Evolutionary conservation across 2,888 invertebrate species (phyloP).

Genomic region (Caenorhabditis parvicauda): DNA sequence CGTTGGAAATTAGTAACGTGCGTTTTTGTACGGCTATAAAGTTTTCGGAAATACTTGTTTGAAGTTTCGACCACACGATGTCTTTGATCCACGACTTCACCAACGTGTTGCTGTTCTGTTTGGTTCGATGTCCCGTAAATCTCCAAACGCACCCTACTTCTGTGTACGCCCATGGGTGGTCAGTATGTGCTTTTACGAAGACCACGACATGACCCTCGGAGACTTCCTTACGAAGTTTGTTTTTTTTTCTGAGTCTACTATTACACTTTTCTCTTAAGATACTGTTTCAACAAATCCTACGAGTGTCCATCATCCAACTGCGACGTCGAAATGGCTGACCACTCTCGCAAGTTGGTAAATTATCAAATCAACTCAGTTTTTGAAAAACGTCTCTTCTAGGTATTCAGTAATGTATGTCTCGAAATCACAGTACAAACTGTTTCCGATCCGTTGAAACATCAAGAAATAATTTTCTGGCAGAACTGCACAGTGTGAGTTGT

Average conservation of each 20-base stretch:
- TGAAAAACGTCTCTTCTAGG: conserved; percentile 62
- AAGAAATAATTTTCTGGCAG: conserved; percentile 53
- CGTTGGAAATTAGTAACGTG: too few species aligned
- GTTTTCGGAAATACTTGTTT: not conserved
- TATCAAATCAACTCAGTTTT: not conserved
- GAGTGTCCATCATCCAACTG: conserved; percentile 79
- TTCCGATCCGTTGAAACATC: conserved; percentile 13
- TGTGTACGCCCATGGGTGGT: conserved; percentile 86
- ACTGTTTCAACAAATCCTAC: conserved; percentile 72
- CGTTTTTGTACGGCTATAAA: too few species aligned
- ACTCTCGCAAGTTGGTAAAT: conserved; percentile 82
- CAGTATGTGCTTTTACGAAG: conserved; percentile 87
- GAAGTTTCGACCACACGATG: conserved; percentile 53
- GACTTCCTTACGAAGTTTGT: conserved; percentile 76
- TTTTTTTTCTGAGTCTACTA: not conserved
- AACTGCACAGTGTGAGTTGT: conserved; percentile 46
- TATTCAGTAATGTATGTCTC: conserved; percentile 38
- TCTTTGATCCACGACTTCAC: conserved; percentile 65
- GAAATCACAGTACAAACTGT: conserved; percentile 52
- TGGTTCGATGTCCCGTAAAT: conserved; percentile 67
- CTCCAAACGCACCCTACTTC: conserved; percentile 77
- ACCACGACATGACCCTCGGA: conserved; percentile 90
- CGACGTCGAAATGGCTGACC: conserved; percentile 81
- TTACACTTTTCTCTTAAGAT: too few species aligned
- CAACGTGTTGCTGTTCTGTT: conserved; percentile 85